Base-by-base conservation (phyloP, 1,140 invertebrate genomes). In the Drosophila orosa region DNA sequence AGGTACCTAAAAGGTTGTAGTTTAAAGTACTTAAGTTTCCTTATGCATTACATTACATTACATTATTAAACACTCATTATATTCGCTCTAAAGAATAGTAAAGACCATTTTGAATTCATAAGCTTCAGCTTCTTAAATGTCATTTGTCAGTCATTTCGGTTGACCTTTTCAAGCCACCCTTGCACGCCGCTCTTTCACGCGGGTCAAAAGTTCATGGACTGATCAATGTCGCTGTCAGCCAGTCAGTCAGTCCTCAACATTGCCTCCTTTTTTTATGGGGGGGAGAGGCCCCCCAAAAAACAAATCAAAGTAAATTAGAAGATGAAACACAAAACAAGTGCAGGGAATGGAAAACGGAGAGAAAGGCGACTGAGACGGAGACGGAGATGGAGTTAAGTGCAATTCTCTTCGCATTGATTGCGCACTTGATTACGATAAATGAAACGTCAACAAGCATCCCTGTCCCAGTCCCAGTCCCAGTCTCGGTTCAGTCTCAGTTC, bases 391-490 rank as follows among this genome's bases (percentile, higher is more conserved):
- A 50, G 72, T 74, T 83, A 87, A 87, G 83, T 87, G 84, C 79
- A 87, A 89, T 89, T 80, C 83, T 83, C 79, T 63, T 73, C 84
- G 84, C 83, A 87, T 89, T 87, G 83, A 87, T 87, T 87, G 83
- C 83, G 80, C 83, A 87, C 83, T 87, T 87, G 83, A 87, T 87
- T 87, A 89, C 83, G 83, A 87, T 87, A 87, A 87, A 87, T 87
- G 83, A 87, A 87, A 87, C 83, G 83, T 87, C 83, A 87, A 87
- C 83, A 87, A 83, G 79, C 76, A 54, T 35, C 50, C 48, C 48
- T 52, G 33, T 54, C 19, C 31, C 50, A 10, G 50, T 52, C 48
- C 7, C 48, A 22, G 27, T 15, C 7, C 4, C 17, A 15, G 5
- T 52, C 12, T 3, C 24, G 3, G 22, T 9, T 3, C 39, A 2